Evolutionary conservation across 2,113 vertebrate genomes (phyloP).

Genomic region (Hippocampus zosterae): DNA sequence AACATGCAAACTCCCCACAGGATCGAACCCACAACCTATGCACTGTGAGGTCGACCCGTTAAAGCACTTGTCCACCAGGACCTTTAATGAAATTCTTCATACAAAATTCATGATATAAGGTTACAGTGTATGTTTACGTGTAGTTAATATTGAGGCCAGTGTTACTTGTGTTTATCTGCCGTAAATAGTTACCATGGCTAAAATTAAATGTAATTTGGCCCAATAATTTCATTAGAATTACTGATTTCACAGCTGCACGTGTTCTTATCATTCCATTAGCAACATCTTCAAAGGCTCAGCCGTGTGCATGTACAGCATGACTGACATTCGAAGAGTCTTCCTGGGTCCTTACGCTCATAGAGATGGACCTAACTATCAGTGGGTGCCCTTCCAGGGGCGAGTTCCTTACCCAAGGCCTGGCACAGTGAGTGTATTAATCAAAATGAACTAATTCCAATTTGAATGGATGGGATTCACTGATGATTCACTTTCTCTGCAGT

Average conservation of each 20-base stretch:
- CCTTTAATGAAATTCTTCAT: too few species aligned
- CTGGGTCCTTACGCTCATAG: slow-evolving; percentile 93
- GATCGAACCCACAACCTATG: too few species aligned
- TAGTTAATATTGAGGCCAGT: too few species aligned
- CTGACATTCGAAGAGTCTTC: slow-evolving; percentile 91
- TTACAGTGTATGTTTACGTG: too few species aligned
- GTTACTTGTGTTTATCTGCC: too few species aligned
- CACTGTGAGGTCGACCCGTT: too few species aligned
- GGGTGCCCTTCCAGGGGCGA: slow-evolving; percentile 92
- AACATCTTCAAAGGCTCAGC: slow-evolving; percentile 98
- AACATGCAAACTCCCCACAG: too few species aligned
- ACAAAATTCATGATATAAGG: too few species aligned
- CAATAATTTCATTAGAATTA: slow-evolving; percentile 9
- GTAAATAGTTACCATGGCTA: too few species aligned
- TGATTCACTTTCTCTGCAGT: slow-evolving; percentile 64
- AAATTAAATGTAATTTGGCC: too few species aligned
- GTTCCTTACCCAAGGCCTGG: slow-evolving; percentile 95
- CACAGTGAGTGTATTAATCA: slow-evolving; percentile 78
- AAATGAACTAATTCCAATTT: neutral
- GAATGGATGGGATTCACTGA: neutral
- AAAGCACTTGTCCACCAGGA: too few species aligned
- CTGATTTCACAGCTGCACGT: neutral
- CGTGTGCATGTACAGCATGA: slow-evolving; percentile 95
- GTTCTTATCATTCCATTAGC: slow-evolving; percentile 60
- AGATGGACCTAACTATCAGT: slow-evolving; percentile 95